Evolutionary conservation across 23 tunicate species (phyloP).

Genomic region (Styela plicata): DNA sequence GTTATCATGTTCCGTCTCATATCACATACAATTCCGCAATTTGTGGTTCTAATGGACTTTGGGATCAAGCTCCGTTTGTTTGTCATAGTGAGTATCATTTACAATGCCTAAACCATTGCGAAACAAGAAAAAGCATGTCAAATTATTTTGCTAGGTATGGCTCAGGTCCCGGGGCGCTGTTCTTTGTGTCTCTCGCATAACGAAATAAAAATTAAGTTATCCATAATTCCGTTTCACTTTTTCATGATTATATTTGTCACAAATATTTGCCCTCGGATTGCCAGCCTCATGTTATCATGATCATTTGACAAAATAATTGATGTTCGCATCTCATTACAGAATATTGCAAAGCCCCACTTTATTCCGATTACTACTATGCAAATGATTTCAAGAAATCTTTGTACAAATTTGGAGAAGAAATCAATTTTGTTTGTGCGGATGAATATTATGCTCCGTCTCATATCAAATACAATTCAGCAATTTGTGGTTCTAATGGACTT

Average conservation of each 20-base stretch:
- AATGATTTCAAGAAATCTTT: background rate
- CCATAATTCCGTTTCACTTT: no score
- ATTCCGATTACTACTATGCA: background rate
- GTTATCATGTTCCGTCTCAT: conserved; percentile 2
- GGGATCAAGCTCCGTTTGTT: conserved; percentile 3
- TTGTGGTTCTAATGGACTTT: background rate
- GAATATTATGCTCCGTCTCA: conserved; percentile 6
- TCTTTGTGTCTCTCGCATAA: no score
- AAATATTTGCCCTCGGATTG: no score
- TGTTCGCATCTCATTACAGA: no score
- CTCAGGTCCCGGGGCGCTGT: no score
- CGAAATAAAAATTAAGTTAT: no score
- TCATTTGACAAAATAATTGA: no score
- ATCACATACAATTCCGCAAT: background rate
- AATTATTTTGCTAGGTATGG: no score
- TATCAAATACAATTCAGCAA: background rate
- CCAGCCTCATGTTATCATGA: no score
- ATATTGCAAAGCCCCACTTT: background rate
- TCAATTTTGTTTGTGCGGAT: background rate
- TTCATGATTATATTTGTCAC: no score
- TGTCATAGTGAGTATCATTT: background rate
- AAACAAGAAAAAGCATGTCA: no score
- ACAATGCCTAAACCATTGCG: no score
- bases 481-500: background rate
- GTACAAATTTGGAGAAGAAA: conserved; percentile 14